These are phyloP conservation scores for Drosophila grimshawi DNA, from an alignment of 1,140 invertebrate genomes.

Conservation along the genomic window DNA sequence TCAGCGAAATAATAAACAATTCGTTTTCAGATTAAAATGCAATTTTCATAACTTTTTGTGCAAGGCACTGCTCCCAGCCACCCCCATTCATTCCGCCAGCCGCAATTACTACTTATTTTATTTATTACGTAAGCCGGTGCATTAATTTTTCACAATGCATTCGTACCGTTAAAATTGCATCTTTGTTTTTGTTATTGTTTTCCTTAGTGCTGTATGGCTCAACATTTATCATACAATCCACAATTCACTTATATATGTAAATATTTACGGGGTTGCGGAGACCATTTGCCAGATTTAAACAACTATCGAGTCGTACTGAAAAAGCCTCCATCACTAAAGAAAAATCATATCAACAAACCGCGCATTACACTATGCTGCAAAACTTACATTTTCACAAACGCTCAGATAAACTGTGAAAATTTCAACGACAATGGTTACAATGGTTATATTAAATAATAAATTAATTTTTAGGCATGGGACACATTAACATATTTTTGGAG, in stretches of 20 bases:
- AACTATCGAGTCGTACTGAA: constrained; percentile 54
- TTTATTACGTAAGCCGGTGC: constrained; percentile 74
- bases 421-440: not conserved
- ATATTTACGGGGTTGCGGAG: constrained; percentile 63
- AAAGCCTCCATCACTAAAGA: constrained; percentile 48
- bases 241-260: constrained; percentile 42
- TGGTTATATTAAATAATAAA: too few relatives aligned
- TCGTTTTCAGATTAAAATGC: constrained; percentile 83
- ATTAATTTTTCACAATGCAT: constrained; percentile 79
- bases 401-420: not conserved
- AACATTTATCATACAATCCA: constrained; percentile 41
- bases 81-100: constrained; percentile 12
- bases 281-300: constrained; percentile 68
- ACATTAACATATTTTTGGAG: not conserved
- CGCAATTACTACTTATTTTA: constrained; percentile 82
- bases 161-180: constrained; percentile 46
- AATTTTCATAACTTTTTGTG: constrained; percentile 82
- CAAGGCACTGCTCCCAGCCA: constrained; percentile 41
- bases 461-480: too few relatives aligned
- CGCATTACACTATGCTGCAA: constrained; percentile 26
- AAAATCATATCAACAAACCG: constrained; percentile 10
- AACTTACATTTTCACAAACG: not conserved
- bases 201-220: constrained; percentile 50
- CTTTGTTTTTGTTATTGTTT: constrained; percentile 41
- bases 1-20: constrained; percentile 83